A percentile compares a stretch with the other conserved stretches of the same genome.
Conservation (phyloP, 2,797 vertebrate genomes). For the Coluber constrictor region DNA sequence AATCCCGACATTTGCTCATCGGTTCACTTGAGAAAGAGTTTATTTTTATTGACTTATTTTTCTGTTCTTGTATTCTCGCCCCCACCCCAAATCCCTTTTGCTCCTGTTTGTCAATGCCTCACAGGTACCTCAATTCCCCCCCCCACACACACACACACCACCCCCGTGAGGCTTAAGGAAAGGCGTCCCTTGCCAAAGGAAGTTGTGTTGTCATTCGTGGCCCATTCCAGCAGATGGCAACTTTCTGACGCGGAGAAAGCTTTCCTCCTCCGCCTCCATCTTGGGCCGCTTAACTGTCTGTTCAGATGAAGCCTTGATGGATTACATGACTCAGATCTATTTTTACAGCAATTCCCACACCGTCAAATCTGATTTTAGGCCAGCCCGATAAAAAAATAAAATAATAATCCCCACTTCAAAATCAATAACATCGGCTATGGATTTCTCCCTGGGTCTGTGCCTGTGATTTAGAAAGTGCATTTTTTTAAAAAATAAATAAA, state of each 20-base stretch:
- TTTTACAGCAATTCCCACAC: constrained; percentile 37
- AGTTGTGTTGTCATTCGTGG: constrained; percentile 66
- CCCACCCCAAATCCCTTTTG: background rate
- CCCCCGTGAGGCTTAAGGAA: constrained; percentile 23
- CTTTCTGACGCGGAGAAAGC: constrained; percentile 65
- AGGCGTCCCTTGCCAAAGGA: background rate
- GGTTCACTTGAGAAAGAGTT: background rate
- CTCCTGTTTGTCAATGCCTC: background rate
- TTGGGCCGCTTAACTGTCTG: constrained; percentile 18
- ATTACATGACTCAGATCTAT: constrained; percentile 44
- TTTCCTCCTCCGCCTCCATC: background rate
- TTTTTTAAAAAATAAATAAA: constrained; percentile 25
- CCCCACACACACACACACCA: background rate
- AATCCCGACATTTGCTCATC: background rate
- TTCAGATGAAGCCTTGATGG: constrained; percentile 23
- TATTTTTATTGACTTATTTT: background rate
- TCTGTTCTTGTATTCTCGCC: background rate
- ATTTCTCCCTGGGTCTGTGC: constrained; percentile 3
- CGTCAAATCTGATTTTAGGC: constrained; percentile 43
- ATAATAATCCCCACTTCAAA: constrained; percentile 14
- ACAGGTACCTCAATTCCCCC: background rate
- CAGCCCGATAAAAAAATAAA: background rate
- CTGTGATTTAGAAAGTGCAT: constrained; percentile 52
- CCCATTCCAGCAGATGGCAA: constrained; percentile 80
- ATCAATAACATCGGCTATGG: constrained; percentile 21